Evolutionary conservation across 2,797 vertebrate species (phyloP).

Genomic region (Pseudomugil gertrudae): DNA sequence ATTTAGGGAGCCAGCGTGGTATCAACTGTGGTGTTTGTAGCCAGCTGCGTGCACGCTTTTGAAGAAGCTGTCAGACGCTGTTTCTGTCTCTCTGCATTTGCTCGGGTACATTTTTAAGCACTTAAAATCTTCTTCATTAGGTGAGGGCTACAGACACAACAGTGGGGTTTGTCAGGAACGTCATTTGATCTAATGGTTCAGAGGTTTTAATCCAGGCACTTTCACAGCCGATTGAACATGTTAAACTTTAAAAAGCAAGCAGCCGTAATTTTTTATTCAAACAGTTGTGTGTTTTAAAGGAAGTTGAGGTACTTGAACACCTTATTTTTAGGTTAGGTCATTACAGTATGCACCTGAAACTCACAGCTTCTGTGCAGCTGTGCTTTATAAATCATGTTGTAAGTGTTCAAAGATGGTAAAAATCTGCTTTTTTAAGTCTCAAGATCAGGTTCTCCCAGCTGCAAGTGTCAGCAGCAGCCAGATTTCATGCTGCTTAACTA

Average conservation of each 20-base stretch:
- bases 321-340: background rate
- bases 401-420: constrained; percentile 9
- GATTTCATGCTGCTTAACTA: constrained; percentile 6
- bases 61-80: constrained; percentile 36
- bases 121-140: constrained; percentile 56
- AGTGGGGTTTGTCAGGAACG: constrained; percentile 23
- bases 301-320: background rate
- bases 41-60: constrained; percentile 54
- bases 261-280: constrained; percentile 16
- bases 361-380: background rate
- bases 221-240: constrained; percentile 17
- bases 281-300: background rate
- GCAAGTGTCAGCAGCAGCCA: constrained; percentile 14
- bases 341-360: constrained; percentile 3
- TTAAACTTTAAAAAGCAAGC: constrained; percentile 25
- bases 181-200: constrained; percentile 16
- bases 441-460: constrained; percentile 5
- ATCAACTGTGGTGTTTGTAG: constrained; percentile 65
- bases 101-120: constrained; percentile 39
- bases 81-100: constrained; percentile 50
- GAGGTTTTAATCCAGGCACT: constrained; percentile 5
- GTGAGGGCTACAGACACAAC: constrained; percentile 32
- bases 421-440: constrained; percentile 7
- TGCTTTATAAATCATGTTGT: constrained; percentile 11
- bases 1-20: constrained; percentile 54